phyloP scores from a whole-genome alignment of 1,140 invertebrate genomes.

The Aculops lycopersici region DNA sequence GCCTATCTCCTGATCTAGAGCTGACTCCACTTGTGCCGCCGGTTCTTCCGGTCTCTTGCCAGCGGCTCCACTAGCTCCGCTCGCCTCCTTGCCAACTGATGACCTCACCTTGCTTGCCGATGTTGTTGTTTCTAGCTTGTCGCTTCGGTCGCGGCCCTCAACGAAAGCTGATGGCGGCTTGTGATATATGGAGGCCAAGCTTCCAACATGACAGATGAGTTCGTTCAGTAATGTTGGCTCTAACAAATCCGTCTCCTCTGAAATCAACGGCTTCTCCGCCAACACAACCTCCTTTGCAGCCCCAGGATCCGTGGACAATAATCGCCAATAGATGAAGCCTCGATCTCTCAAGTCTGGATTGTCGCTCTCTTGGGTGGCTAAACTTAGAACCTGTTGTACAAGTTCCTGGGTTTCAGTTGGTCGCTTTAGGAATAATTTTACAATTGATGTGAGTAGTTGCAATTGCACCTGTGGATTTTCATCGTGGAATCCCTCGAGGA shows the following conservation, averaged over 20 bases:
- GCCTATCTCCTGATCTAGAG: too few relatives aligned
- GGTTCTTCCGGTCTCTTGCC: too few relatives aligned
- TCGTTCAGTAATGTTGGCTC: slow-evolving; percentile 93
- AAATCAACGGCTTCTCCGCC: slow-evolving; percentile 93
- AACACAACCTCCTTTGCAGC: slow-evolving; percentile 96
- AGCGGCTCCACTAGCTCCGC: too few relatives aligned
- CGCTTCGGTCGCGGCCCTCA: too few relatives aligned
- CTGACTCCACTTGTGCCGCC: too few relatives aligned
- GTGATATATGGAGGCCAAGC: slow-evolving; percentile 90
- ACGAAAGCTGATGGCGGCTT: slow-evolving; percentile 96
- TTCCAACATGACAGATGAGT: slow-evolving; percentile 93
- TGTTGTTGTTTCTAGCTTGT: too few relatives aligned
- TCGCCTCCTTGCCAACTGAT: too few relatives aligned
- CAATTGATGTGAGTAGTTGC: slow-evolving; percentile 81
- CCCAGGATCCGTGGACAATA: slow-evolving; percentile 88
- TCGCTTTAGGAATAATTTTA: slow-evolving; percentile 87
- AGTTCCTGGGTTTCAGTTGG: slow-evolving; percentile 93
- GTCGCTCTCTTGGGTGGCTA: slow-evolving; percentile 91
- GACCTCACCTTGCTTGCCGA: too few relatives aligned
- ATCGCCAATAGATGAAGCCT: slow-evolving; percentile 96
- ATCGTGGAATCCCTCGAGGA: slow-evolving; percentile 97
- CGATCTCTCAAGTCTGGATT: slow-evolving; percentile 93
- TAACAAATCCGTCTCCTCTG: slow-evolving; percentile 89
- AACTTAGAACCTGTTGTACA: slow-evolving; percentile 62
- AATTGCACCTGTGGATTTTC: slow-evolving; percentile 96